Conservation (phyloP, 2,888 invertebrate genomes). For the Xestia rhomboidea region DNA sequence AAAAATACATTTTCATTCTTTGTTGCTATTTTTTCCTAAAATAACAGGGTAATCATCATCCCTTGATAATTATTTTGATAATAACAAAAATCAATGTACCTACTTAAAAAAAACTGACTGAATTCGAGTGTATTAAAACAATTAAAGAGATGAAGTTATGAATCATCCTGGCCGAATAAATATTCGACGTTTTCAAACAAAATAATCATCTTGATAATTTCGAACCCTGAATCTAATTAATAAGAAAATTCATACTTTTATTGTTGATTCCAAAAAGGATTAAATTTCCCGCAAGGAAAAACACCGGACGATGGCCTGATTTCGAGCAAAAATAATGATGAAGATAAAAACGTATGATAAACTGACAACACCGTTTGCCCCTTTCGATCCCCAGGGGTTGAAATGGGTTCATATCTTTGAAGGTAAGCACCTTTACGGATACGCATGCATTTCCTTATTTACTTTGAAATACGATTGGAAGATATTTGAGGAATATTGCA, state of each 20-base stretch:
- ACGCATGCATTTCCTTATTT: conserved; percentile 51
- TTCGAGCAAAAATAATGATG: conserved; percentile 48
- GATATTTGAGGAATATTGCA: conserved; percentile 48
- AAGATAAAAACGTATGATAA: conserved; percentile 57
- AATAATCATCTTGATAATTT: no score
- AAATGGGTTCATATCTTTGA: conserved; percentile 58
- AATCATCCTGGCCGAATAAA: no score
- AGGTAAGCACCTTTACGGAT: conserved; percentile 50
- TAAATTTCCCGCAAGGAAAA: background rate
- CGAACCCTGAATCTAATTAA: background rate
- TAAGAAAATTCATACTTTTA: background rate
- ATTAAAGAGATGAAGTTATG: no score
- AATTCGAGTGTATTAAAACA: no score
- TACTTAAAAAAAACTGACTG: no score
- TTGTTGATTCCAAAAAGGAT: background rate
- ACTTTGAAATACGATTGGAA: conserved; percentile 46
- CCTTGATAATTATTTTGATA: background rate
- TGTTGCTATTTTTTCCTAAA: background rate
- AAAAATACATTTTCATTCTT: background rate
- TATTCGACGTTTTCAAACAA: no score
- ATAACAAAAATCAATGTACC: no score
- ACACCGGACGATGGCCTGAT: conserved; percentile 9
- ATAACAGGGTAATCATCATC: background rate
- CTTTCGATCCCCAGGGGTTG: conserved; percentile 37
- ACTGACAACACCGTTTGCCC: conserved; percentile 45